Base-by-base conservation (phyloP, 2,888 invertebrate genomes). In the Cheilosia vulpina region DNA sequence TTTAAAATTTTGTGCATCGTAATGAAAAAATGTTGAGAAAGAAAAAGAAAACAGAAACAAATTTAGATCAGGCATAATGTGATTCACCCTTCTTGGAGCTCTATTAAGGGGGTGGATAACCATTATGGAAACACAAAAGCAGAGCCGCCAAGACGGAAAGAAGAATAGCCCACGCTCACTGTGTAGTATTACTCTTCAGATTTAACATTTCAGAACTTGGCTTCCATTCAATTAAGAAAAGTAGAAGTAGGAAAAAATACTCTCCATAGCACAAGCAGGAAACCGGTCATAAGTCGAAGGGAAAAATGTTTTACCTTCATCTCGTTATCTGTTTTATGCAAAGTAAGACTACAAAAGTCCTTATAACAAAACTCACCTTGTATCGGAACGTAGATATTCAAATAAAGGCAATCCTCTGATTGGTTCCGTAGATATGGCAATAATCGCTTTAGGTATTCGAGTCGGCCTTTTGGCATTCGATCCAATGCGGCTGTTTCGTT, bases 341-440 rank as follows among this genome's bases (percentile, higher is more conserved):
- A 52, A 60, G 21, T 1, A 50, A 43, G 5, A 21, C 27, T 34
- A 9, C 31, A 57, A 57, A 57, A 47, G 17, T 13, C 50, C 17
- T 55, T 55, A 66, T 34, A 79, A 65, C 15, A 52, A 60, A 71
- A 71, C 95, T 94, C 94, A 98, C 98, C 98, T 96, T 97, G 96
- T 89, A 96, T 96, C 69, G 99, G 99, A 31, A 98, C 97, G 93
- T 98, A 99, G 90, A 99, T 96, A 93, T 99, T 99, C 91, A 99
- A 94, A 92, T 98, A 98, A 87, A 99, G 95, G 91, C 99, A 99
- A 93, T 99, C 98, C 93, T 99, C 99, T 88, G 96, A 97, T 93
- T 99, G 98, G 92, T 98, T 96, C 88, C 95, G 95, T 88, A 99
- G 94, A 92, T 96, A 96, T 52, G 98, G 97, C 89, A 97, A 93